Evolutionary conservation across 2,888 invertebrate genomes (phyloP), one percentile per base, ranked within the genome.

Genomic region (Stenoptilia bipunctidactyla): DNA sequence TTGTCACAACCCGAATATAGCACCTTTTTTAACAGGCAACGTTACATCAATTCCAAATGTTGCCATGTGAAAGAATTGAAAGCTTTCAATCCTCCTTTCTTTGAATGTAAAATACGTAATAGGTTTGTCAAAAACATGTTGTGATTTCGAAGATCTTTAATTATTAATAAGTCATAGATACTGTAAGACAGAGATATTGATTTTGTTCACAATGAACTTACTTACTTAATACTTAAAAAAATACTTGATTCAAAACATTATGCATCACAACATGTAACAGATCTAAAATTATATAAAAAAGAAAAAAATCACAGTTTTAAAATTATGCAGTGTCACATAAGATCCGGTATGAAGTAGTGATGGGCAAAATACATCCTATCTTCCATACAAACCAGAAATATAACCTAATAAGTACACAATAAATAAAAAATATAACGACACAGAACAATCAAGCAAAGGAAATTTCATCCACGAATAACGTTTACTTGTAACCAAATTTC

Each of bases 251-350:
- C 52, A 44, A 49, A 49, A 58, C 69, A 66, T 63, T 58, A 66
- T 56, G 59, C 64, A 74, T 77, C 79, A 79, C 80, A 82, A 80
- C 77, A 76, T 73, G 80, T 73, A 72, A 70, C 73, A 76, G 72
- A 66, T 73, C 72, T 76, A 79, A 79, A 56, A 69, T 69, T 72
- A 80, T 75, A 69, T 71, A 66, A 71, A 68, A 68, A 68, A 68
- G 61, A 72, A 72, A 83, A 82, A 80, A 80, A 83, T 83, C 83
- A 83, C 83, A 83, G 83, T 79, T 82, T 66, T 69, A 59, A 77
- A 79, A 82, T 82, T 82, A 83, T 82, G 83, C 83, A 73, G 77
- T 70, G 77, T 77, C 76, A 75, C 76, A 73, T 79, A 72, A 75
- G 72, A 75, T 73, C 66, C 66, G 67, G 70, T 69, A 63, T 66